Conservation (phyloP, 2,888 invertebrate genomes). For the Argyra leucocephala region DNA sequence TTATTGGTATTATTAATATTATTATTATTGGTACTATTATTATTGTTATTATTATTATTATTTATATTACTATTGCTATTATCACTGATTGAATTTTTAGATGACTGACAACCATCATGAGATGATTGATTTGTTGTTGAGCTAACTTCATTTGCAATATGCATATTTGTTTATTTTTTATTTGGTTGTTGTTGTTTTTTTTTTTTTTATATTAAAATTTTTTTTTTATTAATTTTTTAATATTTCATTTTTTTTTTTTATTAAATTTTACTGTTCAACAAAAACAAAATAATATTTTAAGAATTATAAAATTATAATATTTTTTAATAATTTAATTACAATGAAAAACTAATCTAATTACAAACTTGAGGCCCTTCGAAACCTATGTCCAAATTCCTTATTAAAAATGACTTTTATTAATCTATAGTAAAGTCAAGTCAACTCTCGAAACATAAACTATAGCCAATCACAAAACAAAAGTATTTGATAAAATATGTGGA, state of each 20-base stretch:
- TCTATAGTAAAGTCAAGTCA: no score
- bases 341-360: no score
- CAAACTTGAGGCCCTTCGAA: no score
- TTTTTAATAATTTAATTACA: no score
- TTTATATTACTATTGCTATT: conserved; percentile 25
- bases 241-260: not conserved
- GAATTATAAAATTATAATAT: no score
- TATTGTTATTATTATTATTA: conserved; percentile 26
- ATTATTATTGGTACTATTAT: conserved; percentile 28
- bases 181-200: not conserved
- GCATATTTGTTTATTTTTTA: conserved; percentile 49
- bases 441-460: no score
- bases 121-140: conserved; percentile 55
- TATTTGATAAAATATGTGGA: no score
- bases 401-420: no score
- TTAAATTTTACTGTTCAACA: no score
- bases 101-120: conserved; percentile 37
- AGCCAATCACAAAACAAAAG: no score
- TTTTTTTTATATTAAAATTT: not conserved
- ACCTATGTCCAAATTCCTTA: no score
- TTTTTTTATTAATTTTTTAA: not conserved
- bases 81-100: conserved; percentile 22
- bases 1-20: conserved; percentile 30
- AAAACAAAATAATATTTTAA: no score
- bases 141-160: conserved; percentile 69